phyloP scores from a whole-genome alignment of 2,113 vertebrate species.

The Falcunculus frontatus region DNA sequence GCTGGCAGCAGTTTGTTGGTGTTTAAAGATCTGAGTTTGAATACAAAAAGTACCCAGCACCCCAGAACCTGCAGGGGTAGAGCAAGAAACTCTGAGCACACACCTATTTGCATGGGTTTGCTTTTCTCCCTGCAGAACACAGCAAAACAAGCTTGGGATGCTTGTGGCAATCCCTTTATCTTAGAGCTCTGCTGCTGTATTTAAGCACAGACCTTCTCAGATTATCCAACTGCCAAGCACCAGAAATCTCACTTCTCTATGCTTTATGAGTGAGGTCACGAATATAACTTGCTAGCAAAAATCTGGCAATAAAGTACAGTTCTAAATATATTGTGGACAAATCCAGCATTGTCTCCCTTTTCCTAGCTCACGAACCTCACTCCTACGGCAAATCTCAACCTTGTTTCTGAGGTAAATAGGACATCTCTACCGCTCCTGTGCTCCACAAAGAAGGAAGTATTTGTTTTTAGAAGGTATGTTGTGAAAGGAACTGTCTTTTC shows the following conservation, averaged over 20 bases:
- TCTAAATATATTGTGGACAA: not conserved
- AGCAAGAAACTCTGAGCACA: not conserved
- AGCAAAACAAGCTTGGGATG: not conserved
- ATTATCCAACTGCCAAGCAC: not conserved
- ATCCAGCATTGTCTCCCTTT: not conserved
- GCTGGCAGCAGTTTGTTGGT: not conserved
- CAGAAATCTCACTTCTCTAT: not conserved
- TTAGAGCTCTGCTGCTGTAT: not conserved
- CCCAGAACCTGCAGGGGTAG: not conserved
- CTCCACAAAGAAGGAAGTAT: not conserved
- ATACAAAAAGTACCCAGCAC: not conserved
- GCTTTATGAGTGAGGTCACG: not conserved
- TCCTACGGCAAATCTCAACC: not conserved
- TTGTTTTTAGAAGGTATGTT: not conserved
- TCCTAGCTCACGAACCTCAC: not conserved
- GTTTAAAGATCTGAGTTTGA: not conserved
- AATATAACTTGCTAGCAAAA: not conserved
- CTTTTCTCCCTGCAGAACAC: not conserved
- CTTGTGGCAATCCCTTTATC: not conserved
- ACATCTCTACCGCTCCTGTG: not conserved
- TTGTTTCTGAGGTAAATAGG: not conserved
- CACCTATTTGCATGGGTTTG: not conserved
- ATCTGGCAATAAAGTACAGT: not conserved
- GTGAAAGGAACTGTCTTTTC: not conserved
- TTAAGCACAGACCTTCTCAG: not conserved